Evolutionary conservation across 2,888 invertebrate genomes (phyloP).

Genomic region (Microctonus aethiopoides): DNA sequence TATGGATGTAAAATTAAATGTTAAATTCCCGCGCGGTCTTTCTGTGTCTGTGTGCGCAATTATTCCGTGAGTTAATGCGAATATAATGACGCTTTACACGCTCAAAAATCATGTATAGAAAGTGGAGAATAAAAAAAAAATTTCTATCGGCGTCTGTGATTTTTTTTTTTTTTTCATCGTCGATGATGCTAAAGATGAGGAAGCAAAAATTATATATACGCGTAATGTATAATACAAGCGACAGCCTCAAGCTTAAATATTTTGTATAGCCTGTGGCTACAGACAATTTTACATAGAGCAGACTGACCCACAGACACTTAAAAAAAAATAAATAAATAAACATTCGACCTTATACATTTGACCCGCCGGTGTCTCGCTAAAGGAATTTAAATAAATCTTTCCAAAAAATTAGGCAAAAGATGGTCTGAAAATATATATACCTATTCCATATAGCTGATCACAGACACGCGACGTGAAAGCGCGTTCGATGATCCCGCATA

Average conservation of each 20-base stretch:
- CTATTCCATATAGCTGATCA: neutral
- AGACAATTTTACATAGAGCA: conserved; percentile 47
- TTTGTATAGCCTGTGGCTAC: conserved; percentile 52
- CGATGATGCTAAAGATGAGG: conserved; percentile 7
- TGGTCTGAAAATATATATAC: neutral
- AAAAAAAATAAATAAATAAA: conserved; percentile 20
- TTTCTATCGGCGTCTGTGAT: neutral
- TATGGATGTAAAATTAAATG: conserved; percentile 7
- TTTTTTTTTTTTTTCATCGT: neutral
- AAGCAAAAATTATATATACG: conserved; percentile 11
- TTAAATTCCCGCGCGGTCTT: neutral
- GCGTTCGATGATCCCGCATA: conserved; percentile 11
- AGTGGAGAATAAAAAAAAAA: conserved; percentile 9
- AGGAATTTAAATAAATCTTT: neutral
- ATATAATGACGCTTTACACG: conserved; percentile 34
- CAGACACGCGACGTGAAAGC: conserved; percentile 11
- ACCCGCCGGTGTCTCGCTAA: conserved; percentile 35
- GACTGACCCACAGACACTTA: conserved; percentile 38
- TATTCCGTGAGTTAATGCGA: conserved; percentile 29
- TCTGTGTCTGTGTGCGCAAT: conserved; percentile 9
- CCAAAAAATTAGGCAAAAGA: neutral
- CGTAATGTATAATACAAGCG: conserved; percentile 24
- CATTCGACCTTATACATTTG: conserved; percentile 40
- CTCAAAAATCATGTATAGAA: neutral
- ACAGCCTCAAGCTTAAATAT: conserved; percentile 19